Conservation (phyloP, 1,140 invertebrate species). For the Gonioctena quinquepunctata region DNA sequence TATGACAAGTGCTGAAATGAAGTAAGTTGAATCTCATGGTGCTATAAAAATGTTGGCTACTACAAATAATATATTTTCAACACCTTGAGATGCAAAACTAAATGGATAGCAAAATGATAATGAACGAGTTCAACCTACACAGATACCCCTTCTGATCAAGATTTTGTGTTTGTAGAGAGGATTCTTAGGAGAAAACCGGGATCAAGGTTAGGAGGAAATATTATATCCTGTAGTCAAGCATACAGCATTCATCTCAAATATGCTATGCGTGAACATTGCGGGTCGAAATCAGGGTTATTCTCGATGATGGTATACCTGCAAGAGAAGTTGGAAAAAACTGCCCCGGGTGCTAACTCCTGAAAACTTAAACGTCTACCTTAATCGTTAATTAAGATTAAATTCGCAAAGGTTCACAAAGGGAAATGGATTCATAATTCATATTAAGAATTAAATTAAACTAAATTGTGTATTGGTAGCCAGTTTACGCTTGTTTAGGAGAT, state of each 20-base stretch:
- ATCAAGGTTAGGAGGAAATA: constrained; percentile 31
- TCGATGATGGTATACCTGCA: constrained; percentile 43
- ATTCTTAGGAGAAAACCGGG: constrained; percentile 39
- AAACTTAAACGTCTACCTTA: constrained; percentile 1
- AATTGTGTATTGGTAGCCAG: constrained; percentile 38
- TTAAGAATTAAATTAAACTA: background rate
- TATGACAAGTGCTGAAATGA: too few relatives aligned
- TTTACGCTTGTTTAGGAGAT: constrained; percentile 35
- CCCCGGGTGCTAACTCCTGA: constrained; percentile 5
- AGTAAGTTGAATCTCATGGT: too few relatives aligned
- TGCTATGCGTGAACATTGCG: constrained; percentile 48
- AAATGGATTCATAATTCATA: background rate
- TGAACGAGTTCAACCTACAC: too few relatives aligned
- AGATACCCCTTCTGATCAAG: background rate
- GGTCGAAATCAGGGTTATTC: constrained; percentile 44
- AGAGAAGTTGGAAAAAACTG: constrained; percentile 38
- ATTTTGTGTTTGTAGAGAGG: constrained; percentile 44
- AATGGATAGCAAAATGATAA: too few relatives aligned
- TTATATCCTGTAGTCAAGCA: constrained; percentile 37
- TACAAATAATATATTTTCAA: too few relatives aligned
- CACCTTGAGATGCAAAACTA: too few relatives aligned
- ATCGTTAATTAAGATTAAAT: background rate
- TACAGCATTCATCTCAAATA: constrained; percentile 38
- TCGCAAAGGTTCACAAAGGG: background rate
- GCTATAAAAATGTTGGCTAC: too few relatives aligned